Evolutionary conservation across 2,888 invertebrate genomes (phyloP).

Genomic region (Rhingia campestris): DNA sequence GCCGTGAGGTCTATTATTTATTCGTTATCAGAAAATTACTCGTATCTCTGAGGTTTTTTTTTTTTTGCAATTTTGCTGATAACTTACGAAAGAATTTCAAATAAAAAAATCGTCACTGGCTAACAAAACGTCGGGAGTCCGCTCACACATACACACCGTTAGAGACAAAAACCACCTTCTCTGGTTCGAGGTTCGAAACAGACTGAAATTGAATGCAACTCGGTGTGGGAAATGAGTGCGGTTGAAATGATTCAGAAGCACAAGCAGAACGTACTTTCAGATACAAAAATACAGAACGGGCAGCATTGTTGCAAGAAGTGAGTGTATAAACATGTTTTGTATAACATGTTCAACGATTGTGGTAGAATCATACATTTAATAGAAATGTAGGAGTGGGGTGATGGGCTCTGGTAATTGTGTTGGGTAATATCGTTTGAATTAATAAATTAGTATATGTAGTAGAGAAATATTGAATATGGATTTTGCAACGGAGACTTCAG

Average conservation of each 20-base stretch:
- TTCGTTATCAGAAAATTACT: slow-evolving; percentile 40
- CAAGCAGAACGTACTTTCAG: slow-evolving; percentile 1
- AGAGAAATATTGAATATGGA: too few relatives aligned
- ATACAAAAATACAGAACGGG: not conserved
- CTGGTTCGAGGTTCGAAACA: slow-evolving; percentile 63
- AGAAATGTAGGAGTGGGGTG: too few relatives aligned
- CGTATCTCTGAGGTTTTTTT: slow-evolving; percentile 13
- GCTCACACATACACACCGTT: slow-evolving; percentile 6
- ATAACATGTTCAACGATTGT: too few relatives aligned
- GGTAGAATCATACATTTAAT: too few relatives aligned
- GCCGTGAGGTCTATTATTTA: slow-evolving; percentile 8
- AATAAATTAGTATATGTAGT: too few relatives aligned
- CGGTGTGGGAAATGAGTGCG: slow-evolving; percentile 16
- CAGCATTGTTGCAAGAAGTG: slow-evolving; percentile 27
- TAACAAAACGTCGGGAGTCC: slow-evolving; percentile 2
- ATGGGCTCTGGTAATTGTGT: too few relatives aligned
- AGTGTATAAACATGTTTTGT: not conserved
- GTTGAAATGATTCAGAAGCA: slow-evolving; percentile 9
- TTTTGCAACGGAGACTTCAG: too few relatives aligned
- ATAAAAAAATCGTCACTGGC: not conserved
- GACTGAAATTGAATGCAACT: slow-evolving; percentile 68
- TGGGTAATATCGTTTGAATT: too few relatives aligned
- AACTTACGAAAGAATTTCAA: slow-evolving; percentile 19
- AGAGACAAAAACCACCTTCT: slow-evolving; percentile 45
- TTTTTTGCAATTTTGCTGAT: slow-evolving; percentile 9